Evolutionary conservation across 2,113 vertebrate species (phyloP), one percentile per base, ranked within the genome.

Genomic region (Apteryx owenii): DNA sequence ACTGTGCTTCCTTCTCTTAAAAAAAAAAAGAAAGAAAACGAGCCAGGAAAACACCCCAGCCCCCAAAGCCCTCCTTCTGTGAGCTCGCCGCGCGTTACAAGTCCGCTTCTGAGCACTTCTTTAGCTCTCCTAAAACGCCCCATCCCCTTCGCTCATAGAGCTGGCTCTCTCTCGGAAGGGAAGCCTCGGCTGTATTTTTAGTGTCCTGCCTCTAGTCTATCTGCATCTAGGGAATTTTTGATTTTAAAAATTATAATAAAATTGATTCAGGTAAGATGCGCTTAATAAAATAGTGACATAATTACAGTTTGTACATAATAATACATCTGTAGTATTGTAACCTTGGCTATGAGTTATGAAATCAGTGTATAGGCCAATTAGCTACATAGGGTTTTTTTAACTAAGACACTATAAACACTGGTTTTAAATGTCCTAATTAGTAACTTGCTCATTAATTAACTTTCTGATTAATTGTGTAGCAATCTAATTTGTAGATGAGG

Each of bases 371-470:
- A 95, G 96, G 97, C 97, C 98, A 98, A 98, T 98, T 98, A 98
- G 97, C 97, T 94, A 96, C 91, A 93, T 94, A 82, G 75, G 25
- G 69, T 88, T 97, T 97, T 96, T 94, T 93, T 50, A 98, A 97
- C 90, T 88, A 97, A 97, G 97, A 94, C 97, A 96, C 96, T 97
- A 98, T 98, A 98, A 98, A 98, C 98, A 98, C 97, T 98, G 97
- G 93, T 97, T 98, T 98, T 97, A 98, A 98, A 98, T 98, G 98
- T 98, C 95, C 98, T 98, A 98, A 98, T 98, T 98, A 98, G 98
- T 98, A 98, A 98, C 97, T 98, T 98, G 98, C 95, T 98, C 98
- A 98, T 98, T 98, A 98, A 98, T 98, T 98, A 98, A 98, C 98
- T 98, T 98, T 98, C 97, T 98, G 98, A 98, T 98, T 98, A 98